A percentile compares a stretch with the other conserved stretches of the same genome.
These are phyloP conservation scores for Pungitius pungitius DNA, from an alignment of 2,113 vertebrate species.

Conservation along the genomic window DNA sequence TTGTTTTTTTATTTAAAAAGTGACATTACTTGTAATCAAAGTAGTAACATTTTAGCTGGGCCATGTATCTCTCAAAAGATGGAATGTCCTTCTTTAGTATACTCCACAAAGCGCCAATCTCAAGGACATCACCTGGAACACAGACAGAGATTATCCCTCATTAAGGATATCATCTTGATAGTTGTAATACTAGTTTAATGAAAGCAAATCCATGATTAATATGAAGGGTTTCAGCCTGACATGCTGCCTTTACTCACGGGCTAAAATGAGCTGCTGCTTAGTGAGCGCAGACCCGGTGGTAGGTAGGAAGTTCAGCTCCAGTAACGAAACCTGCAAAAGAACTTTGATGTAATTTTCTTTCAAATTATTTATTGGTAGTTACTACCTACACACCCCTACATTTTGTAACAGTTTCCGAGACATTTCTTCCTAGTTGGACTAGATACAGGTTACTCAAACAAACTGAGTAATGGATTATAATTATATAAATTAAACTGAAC, in stretches of 20 bases:
- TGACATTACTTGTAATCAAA: slow-evolving; percentile 93
- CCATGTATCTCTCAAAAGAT: slow-evolving; percentile 94
- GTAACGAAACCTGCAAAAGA: slow-evolving; percentile 83
- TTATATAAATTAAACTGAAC: not conserved
- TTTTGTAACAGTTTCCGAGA: not conserved
- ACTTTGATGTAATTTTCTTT: not conserved
- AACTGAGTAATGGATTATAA: not conserved
- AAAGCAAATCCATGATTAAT: not conserved
- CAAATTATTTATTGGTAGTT: not conserved
- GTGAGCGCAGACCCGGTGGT: slow-evolving; percentile 87
- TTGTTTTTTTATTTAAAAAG: not conserved
- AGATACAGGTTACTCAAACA: not conserved
- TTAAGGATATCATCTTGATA: not conserved
- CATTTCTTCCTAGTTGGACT: not conserved
- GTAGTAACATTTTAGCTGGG: slow-evolving; percentile 96
- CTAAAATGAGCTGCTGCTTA: slow-evolving; percentile 92
- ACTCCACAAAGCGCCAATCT: slow-evolving; percentile 94
- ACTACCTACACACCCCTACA: not conserved
- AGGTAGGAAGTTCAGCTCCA: slow-evolving; percentile 93
- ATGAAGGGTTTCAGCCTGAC: not conserved
- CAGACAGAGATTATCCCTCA: not conserved
- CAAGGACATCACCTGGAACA: slow-evolving; percentile 89
- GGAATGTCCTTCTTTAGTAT: slow-evolving; percentile 95
- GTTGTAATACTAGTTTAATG: not conserved
- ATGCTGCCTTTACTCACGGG: slow-evolving; percentile 81